These are phyloP conservation scores for Atta cephalotes DNA, from an alignment of 1,140 invertebrate species.

Conservation along the genomic window DNA sequence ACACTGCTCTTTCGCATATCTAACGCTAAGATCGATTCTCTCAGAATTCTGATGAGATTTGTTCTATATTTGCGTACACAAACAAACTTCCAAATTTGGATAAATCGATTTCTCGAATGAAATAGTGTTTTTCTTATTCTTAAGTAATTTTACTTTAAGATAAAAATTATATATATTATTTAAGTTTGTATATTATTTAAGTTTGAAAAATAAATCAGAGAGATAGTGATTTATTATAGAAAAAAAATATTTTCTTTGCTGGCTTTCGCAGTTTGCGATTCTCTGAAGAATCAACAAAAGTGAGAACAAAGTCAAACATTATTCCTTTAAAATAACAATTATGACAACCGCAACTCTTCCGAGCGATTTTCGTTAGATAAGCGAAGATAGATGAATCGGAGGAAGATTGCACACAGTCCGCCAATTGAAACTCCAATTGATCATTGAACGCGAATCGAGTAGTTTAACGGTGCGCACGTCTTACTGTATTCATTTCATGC, in stretches of 20 bases:
- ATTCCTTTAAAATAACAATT: background rate
- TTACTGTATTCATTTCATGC: conserved; percentile 63
- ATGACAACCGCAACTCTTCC: background rate
- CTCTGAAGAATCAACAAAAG: too few relatives aligned
- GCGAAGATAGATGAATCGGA: background rate
- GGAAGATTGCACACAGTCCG: conserved; percentile 1
- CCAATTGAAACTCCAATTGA: background rate
- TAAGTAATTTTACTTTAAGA: background rate
- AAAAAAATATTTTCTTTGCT: background rate
- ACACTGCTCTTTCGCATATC: conserved; percentile 32
- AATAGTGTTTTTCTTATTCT: background rate
- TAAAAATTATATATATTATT: background rate
- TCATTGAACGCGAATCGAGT: conserved; percentile 18
- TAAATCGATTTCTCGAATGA: background rate
- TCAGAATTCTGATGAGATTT: conserved; percentile 7
- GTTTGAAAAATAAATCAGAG: background rate
- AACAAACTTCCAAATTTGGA: background rate
- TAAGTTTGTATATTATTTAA: background rate
- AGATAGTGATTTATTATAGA: background rate
- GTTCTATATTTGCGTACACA: conserved; percentile 1
- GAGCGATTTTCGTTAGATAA: conserved; percentile 8
- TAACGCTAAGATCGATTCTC: conserved; percentile 39
- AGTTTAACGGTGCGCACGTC: conserved; percentile 54
- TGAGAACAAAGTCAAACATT: background rate
- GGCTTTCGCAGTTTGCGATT: background rate